These are phyloP conservation scores for Ectropis grisescens DNA, from an alignment of 1,140 invertebrate genomes.

Conservation along the genomic window DNA sequence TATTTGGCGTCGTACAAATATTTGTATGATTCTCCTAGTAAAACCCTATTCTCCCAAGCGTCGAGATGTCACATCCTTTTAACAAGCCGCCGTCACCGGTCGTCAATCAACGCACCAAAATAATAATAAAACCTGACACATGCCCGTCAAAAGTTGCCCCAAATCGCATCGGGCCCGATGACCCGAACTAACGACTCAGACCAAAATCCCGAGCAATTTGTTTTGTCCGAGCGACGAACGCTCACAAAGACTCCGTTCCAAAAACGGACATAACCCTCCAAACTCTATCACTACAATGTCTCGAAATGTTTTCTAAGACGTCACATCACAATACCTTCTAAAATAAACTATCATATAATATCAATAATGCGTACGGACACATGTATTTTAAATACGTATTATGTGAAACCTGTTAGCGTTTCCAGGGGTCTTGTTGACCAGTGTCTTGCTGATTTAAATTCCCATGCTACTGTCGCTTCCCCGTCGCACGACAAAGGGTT, in stretches of 20 bases:
- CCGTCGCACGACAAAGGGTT: no score
- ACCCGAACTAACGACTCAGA: slow-evolving; percentile 58
- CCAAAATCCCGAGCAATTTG: slow-evolving; percentile 54
- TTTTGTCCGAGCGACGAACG: slow-evolving; percentile 32
- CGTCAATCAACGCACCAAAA: slow-evolving; percentile 45
- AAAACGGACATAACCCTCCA: slow-evolving; percentile 26
- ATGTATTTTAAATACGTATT: slow-evolving; percentile 68
- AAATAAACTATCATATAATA: slow-evolving; percentile 70
- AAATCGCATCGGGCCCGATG: slow-evolving; percentile 61
- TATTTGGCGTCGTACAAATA: no score
- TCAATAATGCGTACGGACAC: slow-evolving; percentile 65
- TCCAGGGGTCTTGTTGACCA: slow-evolving; percentile 24
- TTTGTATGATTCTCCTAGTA: no score
- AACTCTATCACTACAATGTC: slow-evolving; percentile 1
- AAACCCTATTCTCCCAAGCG: no score
- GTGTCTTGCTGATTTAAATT: slow-evolving; percentile 59
- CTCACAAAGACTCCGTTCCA: not conserved
- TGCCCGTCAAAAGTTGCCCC: slow-evolving; percentile 57
- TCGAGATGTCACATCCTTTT: no score
- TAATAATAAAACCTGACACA: slow-evolving; percentile 54
- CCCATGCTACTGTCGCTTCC: slow-evolving; percentile 31
- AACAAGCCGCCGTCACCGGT: slow-evolving; percentile 3
- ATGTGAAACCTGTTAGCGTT: slow-evolving; percentile 60
- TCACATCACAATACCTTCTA: slow-evolving; percentile 36
- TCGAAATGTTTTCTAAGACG: slow-evolving; percentile 41